phyloP scores from a whole-genome alignment of 2,797 vertebrate species.

The Menidia menidia region DNA sequence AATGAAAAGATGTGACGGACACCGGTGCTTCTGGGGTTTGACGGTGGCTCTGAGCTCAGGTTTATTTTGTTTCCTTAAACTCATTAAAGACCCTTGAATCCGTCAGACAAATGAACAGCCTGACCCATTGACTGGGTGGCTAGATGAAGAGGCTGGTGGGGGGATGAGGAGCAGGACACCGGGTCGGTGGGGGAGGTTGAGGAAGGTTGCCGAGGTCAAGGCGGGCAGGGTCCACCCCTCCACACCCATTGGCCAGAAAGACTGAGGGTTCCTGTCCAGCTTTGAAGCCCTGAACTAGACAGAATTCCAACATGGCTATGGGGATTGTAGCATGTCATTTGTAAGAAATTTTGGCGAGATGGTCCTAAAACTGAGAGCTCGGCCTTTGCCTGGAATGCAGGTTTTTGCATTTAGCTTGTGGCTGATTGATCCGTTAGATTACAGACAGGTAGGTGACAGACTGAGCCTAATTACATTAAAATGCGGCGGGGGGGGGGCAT shows the following conservation, averaged over 20 bases:
- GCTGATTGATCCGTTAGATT: constrained; percentile 49
- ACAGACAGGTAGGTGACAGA: constrained; percentile 45
- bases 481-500: constrained; percentile 14
- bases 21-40: background rate
- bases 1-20: constrained; percentile 2
- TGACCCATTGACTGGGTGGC: constrained; percentile 46
- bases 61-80: background rate
- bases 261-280: constrained; percentile 45
- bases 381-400: constrained; percentile 45
- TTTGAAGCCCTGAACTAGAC: constrained; percentile 72
- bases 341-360: constrained; percentile 72
- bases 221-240: constrained; percentile 73
- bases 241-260: constrained; percentile 66
- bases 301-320: constrained; percentile 77
- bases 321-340: constrained; percentile 81
- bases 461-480: constrained; percentile 20
- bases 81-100: constrained; percentile 7
- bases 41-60: background rate
- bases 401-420: constrained; percentile 38
- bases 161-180: constrained; percentile 55
- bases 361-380: constrained; percentile 69
- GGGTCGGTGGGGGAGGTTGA: constrained; percentile 43
- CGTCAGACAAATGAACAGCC: constrained; percentile 24
- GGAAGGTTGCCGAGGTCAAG: constrained; percentile 75
- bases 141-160: constrained; percentile 42